These are phyloP conservation scores for Sinocyclocheilus grahami DNA, from an alignment of 2,113 vertebrate species.

Conservation along the genomic window DNA sequence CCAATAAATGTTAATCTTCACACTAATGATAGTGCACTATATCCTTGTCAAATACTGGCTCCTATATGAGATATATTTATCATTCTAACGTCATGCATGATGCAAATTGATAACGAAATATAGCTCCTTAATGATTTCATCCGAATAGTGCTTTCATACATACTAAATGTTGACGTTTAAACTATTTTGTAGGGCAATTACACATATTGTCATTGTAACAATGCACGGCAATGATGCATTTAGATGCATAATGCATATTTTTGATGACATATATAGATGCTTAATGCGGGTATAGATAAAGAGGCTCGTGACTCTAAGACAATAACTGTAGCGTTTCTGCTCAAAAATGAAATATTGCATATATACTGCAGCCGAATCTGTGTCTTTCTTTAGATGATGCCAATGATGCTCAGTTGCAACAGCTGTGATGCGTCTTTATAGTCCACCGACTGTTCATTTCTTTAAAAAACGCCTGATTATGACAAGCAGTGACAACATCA, in stretches of 20 bases:
- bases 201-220: neutral
- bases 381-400: neutral
- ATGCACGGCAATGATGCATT: neutral
- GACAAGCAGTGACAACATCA: conserved; percentile 27
- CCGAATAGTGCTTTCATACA: neutral
- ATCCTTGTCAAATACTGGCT: neutral
- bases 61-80: conserved; percentile 35
- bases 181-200: neutral
- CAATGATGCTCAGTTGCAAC: neutral
- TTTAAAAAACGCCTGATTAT: conserved; percentile 32
- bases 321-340: neutral
- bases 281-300: neutral
- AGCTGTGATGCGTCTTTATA: conserved; percentile 13
- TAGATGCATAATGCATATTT: neutral
- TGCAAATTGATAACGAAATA: conserved; percentile 55
- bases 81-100: conserved; percentile 50
- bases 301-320: neutral
- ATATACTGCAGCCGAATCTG: neutral
- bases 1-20: neutral
- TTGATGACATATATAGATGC: neutral
- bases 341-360: neutral
- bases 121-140: conserved; percentile 47
- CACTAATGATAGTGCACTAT: neutral
- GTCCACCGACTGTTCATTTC: conserved; percentile 1
- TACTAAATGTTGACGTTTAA: neutral